A percentile compares a stretch with the other conserved stretches of the same genome.
Evolutionary conservation across 1,140 invertebrate species (phyloP).

Genomic region (Lutraria rhynchaena): DNA sequence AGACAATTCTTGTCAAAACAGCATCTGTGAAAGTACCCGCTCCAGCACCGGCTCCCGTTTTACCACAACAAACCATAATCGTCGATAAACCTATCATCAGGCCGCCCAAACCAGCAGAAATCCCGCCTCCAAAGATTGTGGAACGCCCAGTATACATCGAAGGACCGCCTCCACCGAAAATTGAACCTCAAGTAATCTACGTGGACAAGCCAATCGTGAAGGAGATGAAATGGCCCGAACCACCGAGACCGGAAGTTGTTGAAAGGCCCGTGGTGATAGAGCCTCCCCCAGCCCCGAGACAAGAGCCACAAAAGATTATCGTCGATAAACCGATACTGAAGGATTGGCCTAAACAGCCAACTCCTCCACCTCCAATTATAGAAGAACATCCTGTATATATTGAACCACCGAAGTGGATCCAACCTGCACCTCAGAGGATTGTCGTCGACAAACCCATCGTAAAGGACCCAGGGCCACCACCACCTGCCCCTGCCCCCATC

Average conservation of each 20-base stretch:
- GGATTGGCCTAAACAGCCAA: constrained; percentile 34
- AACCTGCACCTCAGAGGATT: not conserved
- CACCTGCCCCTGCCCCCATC: constrained; percentile 27
- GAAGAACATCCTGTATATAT: constrained; percentile 39
- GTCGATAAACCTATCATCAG: constrained; percentile 46
- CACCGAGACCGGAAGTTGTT: constrained; percentile 28
- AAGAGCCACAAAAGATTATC: constrained; percentile 27
- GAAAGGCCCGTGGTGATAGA: constrained; percentile 39
- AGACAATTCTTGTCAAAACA: constrained; percentile 5
- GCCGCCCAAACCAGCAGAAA: not conserved
- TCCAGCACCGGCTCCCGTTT: too few relatives aligned
- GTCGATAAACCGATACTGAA: constrained; percentile 40
- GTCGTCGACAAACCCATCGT: constrained; percentile 42
- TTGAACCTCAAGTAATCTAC: constrained; percentile 27
- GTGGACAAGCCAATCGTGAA: constrained; percentile 46
- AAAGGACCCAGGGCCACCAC: constrained; percentile 1
- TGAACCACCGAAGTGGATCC: constrained; percentile 16
- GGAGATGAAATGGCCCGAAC: constrained; percentile 10
- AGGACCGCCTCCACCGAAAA: constrained; percentile 32
- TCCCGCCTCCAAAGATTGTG: constrained; percentile 29
- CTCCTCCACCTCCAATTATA: constrained; percentile 37
- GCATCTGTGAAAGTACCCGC: not conserved
- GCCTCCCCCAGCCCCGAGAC: constrained; percentile 35
- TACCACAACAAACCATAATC: constrained; percentile 41
- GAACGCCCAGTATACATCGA: constrained; percentile 48